A percentile compares a stretch with the other conserved stretches of the same genome.
phyloP scores from a whole-genome alignment of 1,140 invertebrate genomes.

The Helicoverpa zea region DNA sequence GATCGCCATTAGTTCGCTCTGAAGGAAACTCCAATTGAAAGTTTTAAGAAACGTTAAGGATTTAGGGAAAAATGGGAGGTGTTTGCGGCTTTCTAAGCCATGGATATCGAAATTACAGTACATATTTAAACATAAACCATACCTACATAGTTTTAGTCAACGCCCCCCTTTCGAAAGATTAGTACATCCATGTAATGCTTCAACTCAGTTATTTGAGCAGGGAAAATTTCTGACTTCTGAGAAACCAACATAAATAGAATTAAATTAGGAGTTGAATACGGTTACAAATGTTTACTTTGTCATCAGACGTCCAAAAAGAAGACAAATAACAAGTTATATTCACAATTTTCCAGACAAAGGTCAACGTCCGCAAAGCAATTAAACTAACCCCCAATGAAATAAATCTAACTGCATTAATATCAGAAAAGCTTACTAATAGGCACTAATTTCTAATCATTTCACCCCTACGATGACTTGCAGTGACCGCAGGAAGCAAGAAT shows the following conservation, averaged over 20 bases:
- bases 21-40: conserved; percentile 4
- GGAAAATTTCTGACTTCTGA: too few relatives aligned
- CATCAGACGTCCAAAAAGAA: background rate
- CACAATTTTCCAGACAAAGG: background rate
- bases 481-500: conserved; percentile 71
- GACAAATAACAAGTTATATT: background rate
- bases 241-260: background rate
- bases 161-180: too few relatives aligned
- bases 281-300: background rate
- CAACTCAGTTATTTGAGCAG: too few relatives aligned
- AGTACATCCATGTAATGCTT: too few relatives aligned
- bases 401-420: conserved; percentile 53
- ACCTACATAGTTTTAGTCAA: too few relatives aligned
- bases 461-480: conserved; percentile 65
- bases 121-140: too few relatives aligned
- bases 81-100: background rate
- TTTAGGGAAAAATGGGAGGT: background rate
- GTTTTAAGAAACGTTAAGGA: background rate
- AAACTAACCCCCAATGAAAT: conserved; percentile 38
- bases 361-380: conserved; percentile 14
- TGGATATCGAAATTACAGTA: too few relatives aligned
- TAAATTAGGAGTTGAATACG: background rate
- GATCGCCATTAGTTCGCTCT: conserved; percentile 49
- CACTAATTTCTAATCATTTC: conserved; percentile 64
- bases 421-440: conserved; percentile 72